Evolutionary conservation across 37 sponge, comb jelly and placozoan species (phyloP).

Genomic region (Lycopodina hypogea): DNA sequence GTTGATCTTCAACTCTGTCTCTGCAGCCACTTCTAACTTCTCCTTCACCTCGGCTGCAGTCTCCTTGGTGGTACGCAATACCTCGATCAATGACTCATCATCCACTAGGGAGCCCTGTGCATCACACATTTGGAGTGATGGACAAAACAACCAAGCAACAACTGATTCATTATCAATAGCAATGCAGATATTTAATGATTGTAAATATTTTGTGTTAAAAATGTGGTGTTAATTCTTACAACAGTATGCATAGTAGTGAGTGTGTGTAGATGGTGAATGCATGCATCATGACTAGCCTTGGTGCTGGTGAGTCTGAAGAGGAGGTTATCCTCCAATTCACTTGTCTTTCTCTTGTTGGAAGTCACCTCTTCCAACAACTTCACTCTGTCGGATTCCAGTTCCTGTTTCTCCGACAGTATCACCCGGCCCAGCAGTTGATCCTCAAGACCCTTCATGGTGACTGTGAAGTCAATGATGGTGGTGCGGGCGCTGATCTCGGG

Average conservation of each 20-base stretch:
- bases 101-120: conserved; percentile 90
- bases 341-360: conserved; percentile 93
- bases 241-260: neutral
- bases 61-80: conserved; percentile 88
- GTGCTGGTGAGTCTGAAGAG: conserved; percentile 93
- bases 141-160: too few species aligned
- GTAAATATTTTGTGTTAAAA: too few species aligned
- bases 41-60: conserved; percentile 94
- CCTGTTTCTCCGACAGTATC: conserved; percentile 96
- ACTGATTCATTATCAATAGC: too few species aligned
- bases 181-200: too few species aligned
- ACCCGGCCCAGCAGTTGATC: conserved; percentile 98
- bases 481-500: conserved; percentile 96
- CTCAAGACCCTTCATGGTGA: conserved; percentile 99
- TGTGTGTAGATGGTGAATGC: neutral
- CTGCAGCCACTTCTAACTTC: conserved; percentile 91
- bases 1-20: conserved; percentile 94
- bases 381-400: conserved; percentile 91
- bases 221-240: too few species aligned
- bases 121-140: neutral
- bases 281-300: conserved; percentile 40
- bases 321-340: conserved; percentile 97
- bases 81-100: conserved; percentile 94
- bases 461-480: conserved; percentile 98
- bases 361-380: conserved; percentile 96